Base-by-base conservation (phyloP, 2,888 invertebrate species). In the Hypsopygia costalis region DNA sequence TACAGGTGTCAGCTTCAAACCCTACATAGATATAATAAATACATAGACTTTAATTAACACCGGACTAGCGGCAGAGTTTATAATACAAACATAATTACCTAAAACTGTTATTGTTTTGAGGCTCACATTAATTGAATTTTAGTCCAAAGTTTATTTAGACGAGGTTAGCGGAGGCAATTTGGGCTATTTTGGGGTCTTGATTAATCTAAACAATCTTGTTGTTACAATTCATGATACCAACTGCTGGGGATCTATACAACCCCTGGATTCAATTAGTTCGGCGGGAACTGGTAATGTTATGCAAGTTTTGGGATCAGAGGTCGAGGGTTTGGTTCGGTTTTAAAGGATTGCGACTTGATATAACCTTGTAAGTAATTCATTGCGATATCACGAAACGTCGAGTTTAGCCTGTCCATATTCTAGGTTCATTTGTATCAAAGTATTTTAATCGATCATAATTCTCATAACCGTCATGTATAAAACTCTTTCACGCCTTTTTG, bases 31-130 rank as follows among this genome's bases (percentile, higher is more conserved):
- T 16, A 16, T 16, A 16, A 16, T 16, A 16, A 3, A 16, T 25
- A 43, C 37, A 55, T 48, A 55, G 52, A 58, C 65, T 58, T 61
- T 58, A 47, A 55, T 62, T 51, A 50, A 52, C 55, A 54, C 47
- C 47, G 48, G 52, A 46, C 51, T 51, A 53, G 56, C 54, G 55
- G 52, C 56, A 51, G 45, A 70, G 69, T 71, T 68, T 58, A 57
- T 58, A 72, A 56, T 68, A 58, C 69, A 74, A 83, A 79, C 73
- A 79, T 77, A 74, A 82, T 82, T 78, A 80, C 60, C 65, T 66
- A 76, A 80, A 81, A 81, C 70, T 80, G 78, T 81, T 82, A 80
- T 83, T 83, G 74, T 81, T 83, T 70, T 77, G 79, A 77, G 75
- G 66, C 71, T 58, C 52, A 59, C 58, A 77, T 74, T 82, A 85